Percentiles rank a stretch among this genome's conserved stretches.
phyloP scores from a whole-genome alignment of 2,888 invertebrate genomes.

The Agrilus mali region DNA sequence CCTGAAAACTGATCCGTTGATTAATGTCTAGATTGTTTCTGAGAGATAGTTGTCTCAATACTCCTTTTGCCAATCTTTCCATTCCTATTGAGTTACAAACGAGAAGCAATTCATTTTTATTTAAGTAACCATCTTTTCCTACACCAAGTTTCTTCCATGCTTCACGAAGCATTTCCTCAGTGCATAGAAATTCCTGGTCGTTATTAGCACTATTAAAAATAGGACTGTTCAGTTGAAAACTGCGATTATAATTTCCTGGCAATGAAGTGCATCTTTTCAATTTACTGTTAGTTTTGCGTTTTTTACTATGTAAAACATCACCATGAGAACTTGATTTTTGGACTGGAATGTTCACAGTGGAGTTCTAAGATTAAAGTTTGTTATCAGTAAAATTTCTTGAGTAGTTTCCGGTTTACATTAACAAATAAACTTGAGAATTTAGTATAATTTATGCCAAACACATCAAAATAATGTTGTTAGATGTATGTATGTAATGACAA shows the following conservation, averaged over 20 bases:
- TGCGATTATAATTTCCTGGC: slow-evolving; percentile 29
- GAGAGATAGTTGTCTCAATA: slow-evolving; percentile 50
- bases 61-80: slow-evolving; percentile 49
- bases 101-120: slow-evolving; percentile 47
- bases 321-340: slow-evolving; percentile 44
- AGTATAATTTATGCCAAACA: too few relatives aligned
- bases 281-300: slow-evolving; percentile 36
- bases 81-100: slow-evolving; percentile 56
- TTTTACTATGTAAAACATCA: slow-evolving; percentile 38
- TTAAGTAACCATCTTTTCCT: slow-evolving; percentile 47
- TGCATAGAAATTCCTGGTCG: slow-evolving; percentile 29
- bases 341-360: slow-evolving; percentile 28
- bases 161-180: slow-evolving; percentile 46
- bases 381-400: slow-evolving; percentile 9
- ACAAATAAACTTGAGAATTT: too few relatives aligned
- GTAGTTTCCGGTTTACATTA: too few relatives aligned
- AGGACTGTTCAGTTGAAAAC: slow-evolving; percentile 29
- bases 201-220: slow-evolving; percentile 31
- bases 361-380: slow-evolving; percentile 6
- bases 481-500: too few relatives aligned
- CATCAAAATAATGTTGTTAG: too few relatives aligned
- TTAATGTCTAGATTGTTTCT: slow-evolving; percentile 50
- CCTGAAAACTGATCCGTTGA: slow-evolving; percentile 51
- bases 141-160: slow-evolving; percentile 52
- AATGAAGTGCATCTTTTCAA: slow-evolving; percentile 44